Base-by-base conservation (phyloP, 2,113 vertebrate species). In the Oenanthe oenanthe region DNA sequence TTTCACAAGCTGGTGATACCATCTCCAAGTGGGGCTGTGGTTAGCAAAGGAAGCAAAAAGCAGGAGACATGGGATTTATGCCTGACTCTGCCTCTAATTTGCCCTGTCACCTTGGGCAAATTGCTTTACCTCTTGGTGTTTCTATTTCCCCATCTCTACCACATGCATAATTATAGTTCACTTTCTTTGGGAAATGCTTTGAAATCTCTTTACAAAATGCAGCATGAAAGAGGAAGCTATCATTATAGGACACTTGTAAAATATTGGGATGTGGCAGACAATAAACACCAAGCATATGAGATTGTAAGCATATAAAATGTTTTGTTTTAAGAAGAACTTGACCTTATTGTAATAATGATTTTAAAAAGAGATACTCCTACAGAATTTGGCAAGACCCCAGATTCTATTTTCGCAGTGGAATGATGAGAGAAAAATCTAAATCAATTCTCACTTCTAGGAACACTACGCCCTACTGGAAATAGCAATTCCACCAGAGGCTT, bases 131-230 rank as follows among this genome's bases (percentile, higher is more conserved):
- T 74, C 75, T 77, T 13, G 3, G 19, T 85, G 40, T 61, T 90
- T 90, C 88, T 90, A 40, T 88, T 95, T 94, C 82, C 54, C 78
- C 90, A 77, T 88, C 92, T 95, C 40, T 88, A 78, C 50, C 72
- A n/a, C n/a, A 10, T 4, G 28, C 67, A 45, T 95, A 96, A 96
- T 96, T 89, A 90, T 51, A 92, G 93, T 34, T 78, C 67, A 72
- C 72, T 92, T 93, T 88, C 92, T 90, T 74, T 80, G 72, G 73
- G 79, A 92, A 94, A 80, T 36, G 62, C 85, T 96, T 96, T 95
- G 90, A 94, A 93, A 95, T 86, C 79, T 84, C 9, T 42, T 60
- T 54, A 38, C 25, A 76, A 77, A 93, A 88, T 22, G 34, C 43
- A 45, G 43, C 47, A 15, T 50, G 88, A 88, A 60, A 70, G 79